These are phyloP conservation scores for Notothenia coriiceps DNA, from an alignment of 2,113 vertebrate genomes.

Conservation along the genomic window DNA sequence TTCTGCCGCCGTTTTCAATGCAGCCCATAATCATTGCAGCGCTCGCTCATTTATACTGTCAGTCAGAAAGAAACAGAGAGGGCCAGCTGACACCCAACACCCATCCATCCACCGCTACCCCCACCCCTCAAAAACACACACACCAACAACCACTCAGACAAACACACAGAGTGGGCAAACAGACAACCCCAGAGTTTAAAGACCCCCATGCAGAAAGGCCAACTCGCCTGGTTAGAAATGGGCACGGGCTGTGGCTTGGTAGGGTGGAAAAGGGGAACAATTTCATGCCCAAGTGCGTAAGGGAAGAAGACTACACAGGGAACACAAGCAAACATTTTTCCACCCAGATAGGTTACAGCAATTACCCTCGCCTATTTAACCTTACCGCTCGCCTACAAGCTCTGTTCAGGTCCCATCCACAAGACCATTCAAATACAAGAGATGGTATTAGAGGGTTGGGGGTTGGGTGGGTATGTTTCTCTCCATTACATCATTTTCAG, in stretches of 20 bases:
- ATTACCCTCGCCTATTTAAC: conserved; percentile 81
- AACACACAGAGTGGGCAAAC: conserved; percentile 46
- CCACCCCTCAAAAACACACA: neutral
- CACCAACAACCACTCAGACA: conserved; percentile 22
- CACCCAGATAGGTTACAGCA: conserved; percentile 78
- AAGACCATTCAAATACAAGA: neutral
- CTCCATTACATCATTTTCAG: conserved; percentile 68
- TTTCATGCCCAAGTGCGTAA: conserved; percentile 79
- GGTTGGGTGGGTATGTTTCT: conserved; percentile 53
- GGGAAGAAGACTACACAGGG: conserved; percentile 68
- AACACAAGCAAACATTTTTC: conserved; percentile 79
- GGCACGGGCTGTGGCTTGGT: conserved; percentile 52
- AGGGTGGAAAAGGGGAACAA: conserved; percentile 72
- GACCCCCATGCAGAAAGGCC: conserved; percentile 45
- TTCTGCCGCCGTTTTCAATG: conserved; percentile 54
- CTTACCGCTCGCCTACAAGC: conserved; percentile 60
- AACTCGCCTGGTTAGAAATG: conserved; percentile 43
- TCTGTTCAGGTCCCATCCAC: conserved; percentile 59
- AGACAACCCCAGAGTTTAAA: conserved; percentile 14
- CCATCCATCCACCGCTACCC: neutral
- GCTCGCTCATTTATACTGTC: conserved; percentile 56
- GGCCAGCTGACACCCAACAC: conserved; percentile 62
- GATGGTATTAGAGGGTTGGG: conserved; percentile 22
- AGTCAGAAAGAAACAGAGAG: conserved; percentile 51
- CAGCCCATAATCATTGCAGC: conserved; percentile 59